phyloP scores from a whole-genome alignment of 1,140 invertebrate genomes.

The Phenacoccus solenopsis region DNA sequence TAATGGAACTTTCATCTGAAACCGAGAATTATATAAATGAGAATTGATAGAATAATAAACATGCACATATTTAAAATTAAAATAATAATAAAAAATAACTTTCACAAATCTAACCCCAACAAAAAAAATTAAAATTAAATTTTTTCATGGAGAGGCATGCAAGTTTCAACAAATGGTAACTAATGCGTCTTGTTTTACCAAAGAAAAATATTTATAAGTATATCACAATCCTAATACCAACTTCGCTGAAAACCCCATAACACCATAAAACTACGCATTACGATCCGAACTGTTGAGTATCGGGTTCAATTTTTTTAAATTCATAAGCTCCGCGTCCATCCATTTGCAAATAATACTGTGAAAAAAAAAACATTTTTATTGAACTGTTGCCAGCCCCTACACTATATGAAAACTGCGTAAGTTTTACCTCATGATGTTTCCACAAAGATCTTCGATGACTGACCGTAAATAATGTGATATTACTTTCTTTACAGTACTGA shows the following conservation, averaged over 20 bases:
- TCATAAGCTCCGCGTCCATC: constrained; percentile 82
- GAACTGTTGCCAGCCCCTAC: too few species aligned
- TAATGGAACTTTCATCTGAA: too few species aligned
- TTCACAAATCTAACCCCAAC: background rate
- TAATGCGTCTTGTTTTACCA: background rate
- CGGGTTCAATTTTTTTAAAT: constrained; percentile 70
- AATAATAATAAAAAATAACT: background rate
- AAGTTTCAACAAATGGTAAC: background rate
- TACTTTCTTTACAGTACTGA: constrained; percentile 72
- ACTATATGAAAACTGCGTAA: background rate
- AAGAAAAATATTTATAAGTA: too few species aligned
- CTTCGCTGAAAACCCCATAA: too few species aligned
- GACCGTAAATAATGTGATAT: constrained; percentile 93
- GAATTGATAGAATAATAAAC: too few species aligned
- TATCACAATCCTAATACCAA: background rate
- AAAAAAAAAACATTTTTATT: background rate
- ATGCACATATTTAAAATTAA: background rate
- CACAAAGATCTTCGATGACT: constrained; percentile 92
- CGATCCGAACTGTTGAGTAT: constrained; percentile 86
- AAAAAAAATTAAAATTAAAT: background rate
- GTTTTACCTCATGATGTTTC: constrained; percentile 79
- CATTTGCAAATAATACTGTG: constrained; percentile 74
- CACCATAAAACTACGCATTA: constrained; percentile 18
- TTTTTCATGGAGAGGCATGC: background rate
- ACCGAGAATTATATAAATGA: background rate